A percentile compares a stretch with the other conserved stretches of the same genome.
These are phyloP conservation scores for Sciurus carolinensis DNA, from an alignment of 2,797 vertebrate genomes.

Conservation along the genomic window DNA sequence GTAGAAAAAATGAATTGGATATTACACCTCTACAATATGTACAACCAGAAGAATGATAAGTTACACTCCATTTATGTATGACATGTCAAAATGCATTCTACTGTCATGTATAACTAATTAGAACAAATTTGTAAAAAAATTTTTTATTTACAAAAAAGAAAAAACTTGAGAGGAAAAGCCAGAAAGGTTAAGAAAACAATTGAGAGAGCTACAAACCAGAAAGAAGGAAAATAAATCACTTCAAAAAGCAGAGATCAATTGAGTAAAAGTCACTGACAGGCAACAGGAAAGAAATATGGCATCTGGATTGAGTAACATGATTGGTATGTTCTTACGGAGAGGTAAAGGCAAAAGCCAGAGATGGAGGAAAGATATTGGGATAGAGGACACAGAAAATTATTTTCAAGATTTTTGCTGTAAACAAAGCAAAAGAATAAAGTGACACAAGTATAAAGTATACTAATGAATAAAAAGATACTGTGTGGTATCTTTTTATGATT, in stretches of 20 bases:
- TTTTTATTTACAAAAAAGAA: neutral
- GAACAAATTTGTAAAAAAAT: too few relatives aligned
- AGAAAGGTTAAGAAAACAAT: neutral
- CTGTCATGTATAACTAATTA: too few relatives aligned
- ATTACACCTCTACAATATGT: too few relatives aligned
- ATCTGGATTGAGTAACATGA: neutral
- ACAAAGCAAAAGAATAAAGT: neutral
- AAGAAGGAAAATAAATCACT: neutral
- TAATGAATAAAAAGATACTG: neutral
- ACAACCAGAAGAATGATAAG: too few relatives aligned
- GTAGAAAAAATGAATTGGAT: too few relatives aligned
- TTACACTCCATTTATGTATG: too few relatives aligned
- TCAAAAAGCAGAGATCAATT: conserved; percentile 18
- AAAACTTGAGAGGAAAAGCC: neutral
- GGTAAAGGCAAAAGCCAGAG: neutral
- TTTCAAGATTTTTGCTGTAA: neutral
- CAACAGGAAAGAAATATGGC: neutral
- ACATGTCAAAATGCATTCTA: too few relatives aligned
- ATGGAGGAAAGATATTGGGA: neutral
- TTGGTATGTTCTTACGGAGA: neutral
- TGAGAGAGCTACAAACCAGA: neutral
- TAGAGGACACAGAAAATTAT: neutral
- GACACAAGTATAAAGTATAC: neutral
- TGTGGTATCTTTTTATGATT: neutral
- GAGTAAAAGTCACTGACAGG: neutral